Percentiles rank a stretch among this genome's conserved stretches.
Conservation (phyloP, 2,888 invertebrate species). For the Pegoplata infirma region DNA sequence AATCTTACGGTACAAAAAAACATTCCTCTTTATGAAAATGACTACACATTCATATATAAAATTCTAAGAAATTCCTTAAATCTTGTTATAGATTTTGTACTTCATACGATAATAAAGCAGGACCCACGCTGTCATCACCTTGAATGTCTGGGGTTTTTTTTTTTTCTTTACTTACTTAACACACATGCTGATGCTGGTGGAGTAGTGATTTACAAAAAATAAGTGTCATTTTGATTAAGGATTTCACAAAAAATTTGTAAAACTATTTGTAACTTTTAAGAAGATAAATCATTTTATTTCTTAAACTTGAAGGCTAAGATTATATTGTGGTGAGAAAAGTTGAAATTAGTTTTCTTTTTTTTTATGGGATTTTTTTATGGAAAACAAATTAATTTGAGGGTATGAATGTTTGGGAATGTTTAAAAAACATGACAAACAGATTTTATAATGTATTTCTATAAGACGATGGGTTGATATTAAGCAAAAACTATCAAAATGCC, state of each 20-base stretch:
- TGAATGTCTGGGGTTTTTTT: constrained; percentile 26
- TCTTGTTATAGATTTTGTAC: constrained; percentile 27
- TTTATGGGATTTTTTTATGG: no score
- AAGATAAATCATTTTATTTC: constrained; percentile 24
- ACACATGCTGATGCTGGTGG: not conserved
- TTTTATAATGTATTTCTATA: no score
- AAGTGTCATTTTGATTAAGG: constrained; percentile 46
- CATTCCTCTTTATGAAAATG: constrained; percentile 11
- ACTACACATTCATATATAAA: constrained; percentile 10
- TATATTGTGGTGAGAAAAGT: not conserved
- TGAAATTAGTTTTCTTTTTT: not conserved
- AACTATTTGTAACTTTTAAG: constrained; percentile 51
- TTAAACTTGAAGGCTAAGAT: not conserved
- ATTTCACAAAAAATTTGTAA: constrained; percentile 48
- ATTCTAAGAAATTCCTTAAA: constrained; percentile 37
- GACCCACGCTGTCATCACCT: constrained; percentile 61
- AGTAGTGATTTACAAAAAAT: constrained; percentile 23
- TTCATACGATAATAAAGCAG: constrained; percentile 28
- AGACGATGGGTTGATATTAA: no score
- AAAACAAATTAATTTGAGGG: no score
- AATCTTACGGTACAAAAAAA: not conserved
- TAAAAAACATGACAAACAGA: no score
- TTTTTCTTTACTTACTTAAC: not conserved
- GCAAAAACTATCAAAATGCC: no score
- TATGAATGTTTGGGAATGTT: no score